Base-by-base conservation (phyloP, 1,140 invertebrate genomes). In the Brachionus sp. region DNA sequence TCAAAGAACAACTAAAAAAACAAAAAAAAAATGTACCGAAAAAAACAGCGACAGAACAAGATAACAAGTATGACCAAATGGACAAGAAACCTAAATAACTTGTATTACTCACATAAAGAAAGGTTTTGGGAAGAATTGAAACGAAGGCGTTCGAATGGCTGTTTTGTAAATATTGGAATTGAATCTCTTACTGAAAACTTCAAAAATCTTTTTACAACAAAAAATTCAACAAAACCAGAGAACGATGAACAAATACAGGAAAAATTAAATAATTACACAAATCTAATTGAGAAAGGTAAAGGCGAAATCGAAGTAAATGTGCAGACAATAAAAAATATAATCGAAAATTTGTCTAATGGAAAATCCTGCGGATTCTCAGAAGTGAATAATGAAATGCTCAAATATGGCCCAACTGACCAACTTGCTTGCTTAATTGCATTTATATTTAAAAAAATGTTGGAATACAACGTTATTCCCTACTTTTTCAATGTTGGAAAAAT, bases 321-420 rank as follows among this genome's bases (percentile, higher is more conserved):
- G n/a, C n/a, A n/a, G n/a, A 35, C 64, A 10, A 68, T 68, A 29
- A 68, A 68, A 68, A n/a, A 68, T 29, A 68, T 68, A 68, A 68
- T 68, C 9, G 7, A 68, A 68, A 25, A 68, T 19, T 25, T 68
- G 25, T 25, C 64, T 12, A 68, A 68, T 68, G 64, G 64, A 12
- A 68, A 68, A 62, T 29, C 57, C 10, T 7, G 12, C 19, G 57
- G 57, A 62, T 62, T 62, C 19, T 10, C 12, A 62, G 57, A 62
- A 7, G 25, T 62, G 10, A 62, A 16, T 16, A 62, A 62, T 62
- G 57, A 62, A 19, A 62, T 62, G 57, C 9, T 62, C 19, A 62
- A 62, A 62, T 62, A 62, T 62, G 5, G 57, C 9, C 19, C 12
- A 9, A 16, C 19, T 13, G 57, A 62, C 13, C 12, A 62, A 29